A percentile compares a stretch with the other conserved stretches of the same genome.
phyloP scores from a whole-genome alignment of 2,797 vertebrate species.

The Limosa lapponica region DNA sequence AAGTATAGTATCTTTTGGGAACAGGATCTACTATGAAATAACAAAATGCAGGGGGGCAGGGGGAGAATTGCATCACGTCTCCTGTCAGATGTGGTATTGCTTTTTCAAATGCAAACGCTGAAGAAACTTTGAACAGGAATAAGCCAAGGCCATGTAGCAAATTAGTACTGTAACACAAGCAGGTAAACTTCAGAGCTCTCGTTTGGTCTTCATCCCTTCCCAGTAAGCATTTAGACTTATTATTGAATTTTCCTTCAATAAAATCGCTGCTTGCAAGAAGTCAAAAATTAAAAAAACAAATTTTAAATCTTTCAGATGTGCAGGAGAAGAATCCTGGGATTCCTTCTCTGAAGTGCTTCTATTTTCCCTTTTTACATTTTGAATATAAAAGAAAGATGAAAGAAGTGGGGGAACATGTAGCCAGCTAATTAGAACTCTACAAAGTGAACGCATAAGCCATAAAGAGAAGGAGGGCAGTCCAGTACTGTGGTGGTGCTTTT shows the following conservation, averaged over 20 bases:
- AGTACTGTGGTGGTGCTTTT: background rate
- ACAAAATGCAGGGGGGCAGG: background rate
- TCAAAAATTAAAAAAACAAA: background rate
- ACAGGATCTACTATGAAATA: background rate
- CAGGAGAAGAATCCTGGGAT: background rate
- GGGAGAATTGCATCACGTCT: background rate
- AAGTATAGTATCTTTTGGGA: background rate
- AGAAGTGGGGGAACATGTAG: background rate
- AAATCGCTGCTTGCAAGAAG: background rate
- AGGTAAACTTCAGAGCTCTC: background rate
- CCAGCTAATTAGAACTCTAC: background rate
- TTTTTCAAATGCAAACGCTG: background rate
- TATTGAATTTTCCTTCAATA: background rate
- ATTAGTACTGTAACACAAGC: background rate
- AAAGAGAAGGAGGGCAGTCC: background rate
- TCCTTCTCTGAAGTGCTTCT: background rate
- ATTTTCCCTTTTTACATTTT: background rate
- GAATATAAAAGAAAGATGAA: background rate
- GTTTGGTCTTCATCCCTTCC: background rate
- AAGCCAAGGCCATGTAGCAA: background rate
- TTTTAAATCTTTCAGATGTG: background rate
- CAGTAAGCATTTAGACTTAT: background rate
- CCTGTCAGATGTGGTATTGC: background rate
- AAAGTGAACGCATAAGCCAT: fast-evolving
- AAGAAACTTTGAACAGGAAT: background rate